These are phyloP conservation scores for Telmatherina bonti DNA, from an alignment of 2,797 vertebrate genomes.

Conservation along the genomic window DNA sequence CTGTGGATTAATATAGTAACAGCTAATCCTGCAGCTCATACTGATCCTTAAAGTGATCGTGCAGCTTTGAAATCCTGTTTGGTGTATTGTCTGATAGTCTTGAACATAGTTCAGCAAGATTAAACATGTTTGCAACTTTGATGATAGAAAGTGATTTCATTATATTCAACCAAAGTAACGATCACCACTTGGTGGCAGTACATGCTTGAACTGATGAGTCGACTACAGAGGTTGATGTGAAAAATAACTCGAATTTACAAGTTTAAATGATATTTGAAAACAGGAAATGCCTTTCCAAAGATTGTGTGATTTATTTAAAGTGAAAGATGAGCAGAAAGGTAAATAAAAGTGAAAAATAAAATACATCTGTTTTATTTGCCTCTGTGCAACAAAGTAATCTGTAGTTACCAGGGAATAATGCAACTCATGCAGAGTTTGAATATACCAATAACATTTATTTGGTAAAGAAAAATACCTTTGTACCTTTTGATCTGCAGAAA, in stretches of 20 bases:
- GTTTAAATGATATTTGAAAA: background rate
- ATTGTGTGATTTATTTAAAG: background rate
- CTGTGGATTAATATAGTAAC: slow-evolving; percentile 31
- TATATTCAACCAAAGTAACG: background rate
- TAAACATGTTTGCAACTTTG: slow-evolving; percentile 7
- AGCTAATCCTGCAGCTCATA: slow-evolving; percentile 22
- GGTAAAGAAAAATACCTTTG: background rate
- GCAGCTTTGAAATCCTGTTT: background rate
- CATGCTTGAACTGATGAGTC: background rate
- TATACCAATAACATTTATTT: background rate
- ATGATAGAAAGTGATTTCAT: background rate
- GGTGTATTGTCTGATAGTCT: background rate
- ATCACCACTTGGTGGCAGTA: slow-evolving; percentile 57
- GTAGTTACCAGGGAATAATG: background rate
- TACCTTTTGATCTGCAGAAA: background rate
- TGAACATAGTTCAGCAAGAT: accelerated
- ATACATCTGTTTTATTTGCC: background rate
- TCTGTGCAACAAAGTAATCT: background rate
- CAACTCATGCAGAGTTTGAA: background rate
- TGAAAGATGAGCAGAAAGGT: background rate
- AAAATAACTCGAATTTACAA: background rate
- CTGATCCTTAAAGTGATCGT: slow-evolving; percentile 33
- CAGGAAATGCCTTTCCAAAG: background rate
- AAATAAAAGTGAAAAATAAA: background rate
- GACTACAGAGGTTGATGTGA: background rate